Base-by-base conservation (phyloP, 2,113 vertebrate species). In the Echinops telfairi region DNA sequence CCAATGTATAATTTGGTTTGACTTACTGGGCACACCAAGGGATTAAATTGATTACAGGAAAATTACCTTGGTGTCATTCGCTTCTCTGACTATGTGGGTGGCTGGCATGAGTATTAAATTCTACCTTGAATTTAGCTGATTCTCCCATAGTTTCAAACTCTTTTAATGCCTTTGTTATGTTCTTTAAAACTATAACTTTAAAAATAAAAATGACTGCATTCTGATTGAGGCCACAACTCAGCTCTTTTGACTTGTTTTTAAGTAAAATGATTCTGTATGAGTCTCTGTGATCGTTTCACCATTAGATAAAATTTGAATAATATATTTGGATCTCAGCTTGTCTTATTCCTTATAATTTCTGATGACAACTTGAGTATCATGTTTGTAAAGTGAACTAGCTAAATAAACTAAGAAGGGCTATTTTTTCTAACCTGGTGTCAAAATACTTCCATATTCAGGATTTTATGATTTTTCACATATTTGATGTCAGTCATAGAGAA, bases 1-100 rank as follows among this genome's bases (percentile, higher is more conserved):
- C 85, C 27, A 73, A 20, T 79, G 94, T 89, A 47, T 87, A 91
- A 95, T 94, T 93, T 94, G 78, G 8, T n/a, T 85, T 94, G 47
- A 58, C 92, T 62, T 47, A 38, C 25, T 75, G 78, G 91, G 82
- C 29, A 95, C 16, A 79, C 22, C 14, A 38, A 81, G 73, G 33
- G n/a, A 78, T n/a, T 93, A 47, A 89, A 64, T 78, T 47, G 62
- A 85, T 88, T 92, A 70, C 43, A 93, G 83, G 73, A 79, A 93
- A 92, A 94, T 96, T 89, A 87, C 57, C 19, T 88, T 75, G 87
- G 17, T 33, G 85, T 76, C 40, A 38, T 91, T 80, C 73, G 20
- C 68, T 87, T 92, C 62, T 19, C 23, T 85, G 31, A 73, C 66
- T 91, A n/a, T 1, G 15, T 84, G 57, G 53, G 76, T 75, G 62